Evolutionary conservation across 2,797 vertebrate species (phyloP).

Genomic region (Pseudochirops corinnae): DNA sequence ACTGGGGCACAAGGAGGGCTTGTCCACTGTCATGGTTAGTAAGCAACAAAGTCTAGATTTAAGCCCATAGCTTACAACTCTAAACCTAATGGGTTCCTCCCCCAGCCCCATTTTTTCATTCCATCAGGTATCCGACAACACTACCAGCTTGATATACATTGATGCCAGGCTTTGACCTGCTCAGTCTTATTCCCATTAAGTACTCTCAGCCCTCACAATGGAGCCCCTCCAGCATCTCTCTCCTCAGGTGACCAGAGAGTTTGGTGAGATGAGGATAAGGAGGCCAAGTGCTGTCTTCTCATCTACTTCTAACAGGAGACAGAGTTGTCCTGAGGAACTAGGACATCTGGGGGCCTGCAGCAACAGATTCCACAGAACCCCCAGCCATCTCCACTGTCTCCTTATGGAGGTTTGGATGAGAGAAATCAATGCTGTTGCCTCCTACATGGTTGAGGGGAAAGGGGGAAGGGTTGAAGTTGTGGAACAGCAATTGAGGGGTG

Average conservation of each 20-base stretch:
- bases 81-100: background rate
- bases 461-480: background rate
- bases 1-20: background rate
- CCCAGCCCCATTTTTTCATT: background rate
- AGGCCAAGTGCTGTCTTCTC: background rate
- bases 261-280: background rate
- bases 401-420: background rate
- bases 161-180: background rate
- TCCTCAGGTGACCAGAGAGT: background rate
- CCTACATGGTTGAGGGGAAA: background rate
- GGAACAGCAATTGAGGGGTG: conserved; percentile 53
- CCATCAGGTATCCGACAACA: background rate
- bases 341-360: background rate
- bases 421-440: background rate
- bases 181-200: background rate
- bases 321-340: background rate
- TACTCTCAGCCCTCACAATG: background rate
- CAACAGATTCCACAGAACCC: background rate
- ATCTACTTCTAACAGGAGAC: background rate
- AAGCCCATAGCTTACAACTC: background rate
- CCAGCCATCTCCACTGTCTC: background rate
- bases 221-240: background rate
- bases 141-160: background rate
- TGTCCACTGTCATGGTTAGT: background rate
- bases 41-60: background rate